These are phyloP conservation scores for Alloplasta piceator DNA, from an alignment of 2,888 invertebrate species.

Conservation along the genomic window DNA sequence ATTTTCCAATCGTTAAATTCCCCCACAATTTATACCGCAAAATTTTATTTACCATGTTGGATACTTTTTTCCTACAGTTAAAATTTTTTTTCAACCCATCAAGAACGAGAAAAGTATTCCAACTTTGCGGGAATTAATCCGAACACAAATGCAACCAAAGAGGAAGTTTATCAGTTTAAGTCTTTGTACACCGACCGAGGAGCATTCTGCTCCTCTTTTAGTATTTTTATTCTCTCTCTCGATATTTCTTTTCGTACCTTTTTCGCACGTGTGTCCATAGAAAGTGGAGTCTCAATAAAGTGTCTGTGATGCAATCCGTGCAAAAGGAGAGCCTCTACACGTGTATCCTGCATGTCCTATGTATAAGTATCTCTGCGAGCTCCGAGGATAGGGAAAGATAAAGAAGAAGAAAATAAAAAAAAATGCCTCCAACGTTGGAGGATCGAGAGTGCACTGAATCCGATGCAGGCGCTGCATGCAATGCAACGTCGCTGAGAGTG, in stretches of 20 bases:
- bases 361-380: slow-evolving; percentile 9
- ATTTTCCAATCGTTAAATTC: too few relatives aligned
- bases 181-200: slow-evolving; percentile 1
- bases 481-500: too few relatives aligned
- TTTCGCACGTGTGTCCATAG: slow-evolving; percentile 48
- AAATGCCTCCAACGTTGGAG: slow-evolving; percentile 77
- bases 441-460: slow-evolving; percentile 74
- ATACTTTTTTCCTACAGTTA: too few relatives aligned
- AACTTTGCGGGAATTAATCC: too few relatives aligned
- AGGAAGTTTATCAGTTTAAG: slow-evolving; percentile 28
- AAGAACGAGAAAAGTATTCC: too few relatives aligned
- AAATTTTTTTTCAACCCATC: too few relatives aligned
- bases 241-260: neutral
- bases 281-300: slow-evolving; percentile 65
- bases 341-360: slow-evolving; percentile 46
- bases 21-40: too few relatives aligned
- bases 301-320: slow-evolving; percentile 57
- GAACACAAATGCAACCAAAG: too few relatives aligned
- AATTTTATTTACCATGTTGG: too few relatives aligned
- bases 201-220: too few relatives aligned
- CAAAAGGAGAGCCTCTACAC: slow-evolving; percentile 34
- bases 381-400: neutral
- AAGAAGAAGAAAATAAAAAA: slow-evolving; percentile 1
- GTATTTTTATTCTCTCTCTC: neutral
- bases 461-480: slow-evolving; percentile 72